phyloP scores from a whole-genome alignment of 2,888 invertebrate species.

The Crematogaster levior region DNA sequence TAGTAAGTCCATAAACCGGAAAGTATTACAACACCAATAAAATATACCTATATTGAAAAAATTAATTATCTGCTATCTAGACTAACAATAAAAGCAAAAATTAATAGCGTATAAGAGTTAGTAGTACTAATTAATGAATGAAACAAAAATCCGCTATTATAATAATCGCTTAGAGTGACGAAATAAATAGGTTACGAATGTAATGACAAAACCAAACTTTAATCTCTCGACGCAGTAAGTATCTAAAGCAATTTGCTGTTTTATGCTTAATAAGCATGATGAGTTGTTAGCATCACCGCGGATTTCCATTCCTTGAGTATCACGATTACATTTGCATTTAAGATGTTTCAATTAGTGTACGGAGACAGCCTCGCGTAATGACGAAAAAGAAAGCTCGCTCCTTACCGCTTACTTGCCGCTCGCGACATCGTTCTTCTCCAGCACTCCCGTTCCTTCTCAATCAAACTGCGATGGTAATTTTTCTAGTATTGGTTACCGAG shows the following conservation, averaged over 20 bases:
- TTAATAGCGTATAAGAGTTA: neutral
- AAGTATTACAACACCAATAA: neutral
- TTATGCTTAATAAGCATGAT: conserved; percentile 25
- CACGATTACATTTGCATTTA: conserved; percentile 70
- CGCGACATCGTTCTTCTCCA: neutral
- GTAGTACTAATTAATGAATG: neutral
- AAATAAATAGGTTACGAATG: neutral
- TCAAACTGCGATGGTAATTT: conserved; percentile 72
- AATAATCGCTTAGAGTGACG: neutral
- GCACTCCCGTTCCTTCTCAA: neutral
- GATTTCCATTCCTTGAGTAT: conserved; percentile 65
- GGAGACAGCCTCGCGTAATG: conserved; percentile 36
- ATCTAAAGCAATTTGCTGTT: conserved; percentile 40
- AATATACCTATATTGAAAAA: neutral
- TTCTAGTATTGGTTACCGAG: conserved; percentile 59
- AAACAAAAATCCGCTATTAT: neutral
- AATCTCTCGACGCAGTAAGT: conserved; percentile 21
- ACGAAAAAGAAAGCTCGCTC: conserved; percentile 22
- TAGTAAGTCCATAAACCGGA: neutral
- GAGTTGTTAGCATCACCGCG: conserved; percentile 36
- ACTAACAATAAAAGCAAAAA: neutral
- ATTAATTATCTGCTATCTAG: neutral
- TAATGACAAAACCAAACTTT: conserved; percentile 15
- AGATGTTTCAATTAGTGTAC: conserved; percentile 44
- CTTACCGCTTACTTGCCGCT: too few species aligned